Evolutionary conservation across 2,888 invertebrate genomes (phyloP), one percentile per base, ranked within the genome.

Genomic region (Isotomurus palustris): DNA sequence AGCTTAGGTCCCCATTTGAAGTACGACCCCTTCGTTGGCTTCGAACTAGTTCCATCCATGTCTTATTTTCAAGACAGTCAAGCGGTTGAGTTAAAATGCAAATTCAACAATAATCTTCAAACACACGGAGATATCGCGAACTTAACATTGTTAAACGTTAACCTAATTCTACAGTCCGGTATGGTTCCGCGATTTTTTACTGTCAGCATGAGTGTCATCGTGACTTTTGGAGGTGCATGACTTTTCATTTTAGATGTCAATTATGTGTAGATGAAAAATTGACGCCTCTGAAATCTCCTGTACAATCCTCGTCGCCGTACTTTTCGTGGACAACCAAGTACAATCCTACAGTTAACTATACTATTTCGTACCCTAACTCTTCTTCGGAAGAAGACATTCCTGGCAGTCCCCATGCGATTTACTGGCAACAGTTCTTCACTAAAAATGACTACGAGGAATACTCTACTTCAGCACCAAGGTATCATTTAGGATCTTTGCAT

Each of bases 261-360:
- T 10, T 27, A 19, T 28, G 21, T 54, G 5, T 27, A 64, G 64
- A 64, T 6, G 61, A 61, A 36, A 61, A 61, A 55, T 56, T 64
- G 14, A 59, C 59, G 0, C 64, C 64, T 3, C 58, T 59, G 27
- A 61, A 56, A 22, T 32, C 44, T 10, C n/a, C 51, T 12, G 58
- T 64, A 2, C 48, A 51, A 17, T 49, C 64, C 2, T 60, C 58
- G 12, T 28, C 64, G 6, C 64, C 64, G 0, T 64, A 64, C 36
- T 40, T 64, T 14, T 64, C 64, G 21, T 64, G 64, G 64, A 64
- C 64, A 4, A 64, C 61, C 1, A 56, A 38, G 28, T 8, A 40
- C 12, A 50, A 54, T n/a, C 64, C 64, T 1, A 58, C 52, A 45
- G 24, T 64, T 3, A 28, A 41, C 2, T 56, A 58, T 19, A 54